These are phyloP conservation scores for Cetoscarus ocellatus DNA, from an alignment of 2,797 vertebrate species.

Conservation along the genomic window DNA sequence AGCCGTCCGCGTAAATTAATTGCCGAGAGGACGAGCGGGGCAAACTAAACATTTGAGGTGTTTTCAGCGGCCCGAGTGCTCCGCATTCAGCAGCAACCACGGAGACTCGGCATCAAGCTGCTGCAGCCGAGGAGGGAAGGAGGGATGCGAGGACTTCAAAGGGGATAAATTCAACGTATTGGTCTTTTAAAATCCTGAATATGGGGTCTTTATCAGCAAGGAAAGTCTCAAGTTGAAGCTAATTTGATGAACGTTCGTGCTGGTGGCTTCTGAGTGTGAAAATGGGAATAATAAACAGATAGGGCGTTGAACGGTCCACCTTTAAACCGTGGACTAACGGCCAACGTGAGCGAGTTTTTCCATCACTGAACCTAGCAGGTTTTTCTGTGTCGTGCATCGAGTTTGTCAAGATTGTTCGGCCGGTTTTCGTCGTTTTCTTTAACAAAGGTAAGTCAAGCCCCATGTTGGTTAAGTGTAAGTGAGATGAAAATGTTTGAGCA, in stretches of 20 bases:
- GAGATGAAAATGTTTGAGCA: not conserved
- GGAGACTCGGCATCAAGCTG: constrained; percentile 28
- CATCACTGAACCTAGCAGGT: constrained; percentile 34
- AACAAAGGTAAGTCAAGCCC: constrained; percentile 47
- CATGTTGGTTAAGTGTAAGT: not conserved
- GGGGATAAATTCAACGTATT: constrained; percentile 43
- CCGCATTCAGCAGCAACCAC: constrained; percentile 10
- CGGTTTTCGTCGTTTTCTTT: constrained; percentile 12
- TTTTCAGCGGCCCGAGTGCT: constrained; percentile 25
- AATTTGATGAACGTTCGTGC: constrained; percentile 1
- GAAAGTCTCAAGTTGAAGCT: not conserved
- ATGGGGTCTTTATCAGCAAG: constrained; percentile 22
- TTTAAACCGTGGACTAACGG: constrained; percentile 42
- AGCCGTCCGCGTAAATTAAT: constrained; percentile 32
- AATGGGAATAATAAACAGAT: constrained; percentile 47
- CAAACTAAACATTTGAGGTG: not conserved
- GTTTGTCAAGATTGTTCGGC: constrained; percentile 13
- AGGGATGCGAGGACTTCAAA: constrained; percentile 55
- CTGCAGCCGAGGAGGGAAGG: constrained; percentile 14
- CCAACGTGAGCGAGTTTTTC: constrained; percentile 50
- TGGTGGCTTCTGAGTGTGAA: constrained; percentile 1
- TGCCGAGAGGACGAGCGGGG: not conserved
- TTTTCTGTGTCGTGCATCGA: constrained; percentile 16
- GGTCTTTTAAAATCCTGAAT: not conserved
- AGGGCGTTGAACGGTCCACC: constrained; percentile 74